A percentile compares a stretch with the other conserved stretches of the same genome.
Evolutionary conservation across 2,797 vertebrate species (phyloP).

Genomic region (Myotis pilosus): DNA sequence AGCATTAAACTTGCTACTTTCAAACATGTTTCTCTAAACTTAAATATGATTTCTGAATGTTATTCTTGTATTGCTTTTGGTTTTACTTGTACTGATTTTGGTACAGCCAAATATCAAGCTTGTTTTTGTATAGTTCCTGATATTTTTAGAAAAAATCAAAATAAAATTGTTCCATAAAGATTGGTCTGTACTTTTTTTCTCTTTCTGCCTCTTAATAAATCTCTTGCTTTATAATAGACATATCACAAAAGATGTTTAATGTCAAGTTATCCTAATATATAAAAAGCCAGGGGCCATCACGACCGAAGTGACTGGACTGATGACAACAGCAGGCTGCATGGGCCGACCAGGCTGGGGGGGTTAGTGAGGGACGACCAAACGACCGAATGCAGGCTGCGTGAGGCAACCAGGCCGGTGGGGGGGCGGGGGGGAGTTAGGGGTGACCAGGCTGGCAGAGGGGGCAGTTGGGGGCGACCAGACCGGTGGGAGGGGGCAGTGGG

Average conservation of each 20-base stretch:
- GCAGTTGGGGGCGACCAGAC: too few species aligned
- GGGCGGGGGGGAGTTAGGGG: too few species aligned
- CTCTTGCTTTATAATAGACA: constrained; percentile 7
- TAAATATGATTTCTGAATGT: constrained; percentile 25
- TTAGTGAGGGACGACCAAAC: too few species aligned
- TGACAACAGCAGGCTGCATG: too few species aligned
- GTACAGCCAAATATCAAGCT: neutral
- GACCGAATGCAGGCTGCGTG: too few species aligned
- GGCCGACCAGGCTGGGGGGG: too few species aligned
- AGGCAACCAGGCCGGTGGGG: too few species aligned
- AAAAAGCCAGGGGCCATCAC: too few species aligned
- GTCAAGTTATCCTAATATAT: neutral
- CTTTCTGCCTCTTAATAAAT: constrained; percentile 36
- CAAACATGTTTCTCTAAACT: constrained; percentile 19
- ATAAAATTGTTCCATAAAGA: constrained; percentile 54
- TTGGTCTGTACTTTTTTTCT: neutral
- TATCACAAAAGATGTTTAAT: neutral
- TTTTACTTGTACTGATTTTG: constrained; percentile 61
- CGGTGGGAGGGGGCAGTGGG: too few species aligned
- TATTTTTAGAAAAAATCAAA: constrained; percentile 70
- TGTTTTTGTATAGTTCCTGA: constrained; percentile 61
- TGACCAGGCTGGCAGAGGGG: too few species aligned
- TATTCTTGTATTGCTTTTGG: constrained; percentile 51
- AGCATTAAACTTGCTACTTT: neutral
- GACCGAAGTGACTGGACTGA: too few species aligned